Evolutionary conservation across 92 coral and sea anemone species (phyloP), one percentile per base, ranked within the genome.

Genomic region (Porites rus): DNA sequence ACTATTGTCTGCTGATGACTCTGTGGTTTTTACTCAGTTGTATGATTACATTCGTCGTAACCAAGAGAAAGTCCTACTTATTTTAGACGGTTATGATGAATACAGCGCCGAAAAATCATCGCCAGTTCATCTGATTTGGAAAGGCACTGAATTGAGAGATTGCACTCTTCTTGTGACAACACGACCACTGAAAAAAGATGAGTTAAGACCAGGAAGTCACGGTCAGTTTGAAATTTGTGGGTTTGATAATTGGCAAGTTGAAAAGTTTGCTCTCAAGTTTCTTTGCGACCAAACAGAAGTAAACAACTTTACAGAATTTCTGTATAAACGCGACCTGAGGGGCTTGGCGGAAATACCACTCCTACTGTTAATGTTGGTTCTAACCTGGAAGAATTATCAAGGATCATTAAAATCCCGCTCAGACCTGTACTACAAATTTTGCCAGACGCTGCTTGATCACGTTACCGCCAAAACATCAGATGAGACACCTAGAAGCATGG

Each of bases 81-180:
- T 80, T 51, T 80, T 80, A 63, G 84, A 80, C 51, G 84, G 84
- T 0, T 80, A n/a, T 25, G 84, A 80, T 25, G 84, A 80, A 46
- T 80, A 80, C 54, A 69, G 76, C 38, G 28, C 60, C 3, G 76
- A 54, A 16, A 69, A 11, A 14, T 8, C 84, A 38, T 68, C 84
- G 5, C 64, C 51, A 16, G 76, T 66, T 2, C 20, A 63, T 54
- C 60, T 53, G 43, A 67, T 80, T 17, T 66, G 74, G 74, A 80
- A 17, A 3, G 84, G 84, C 51, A 14, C 9, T 13, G 63, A 21
- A 16, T 65, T 80, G 51, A 52, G 84, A 21, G 84, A 80, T 14
- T 66, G 84, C 16, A 11, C 14, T 38, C 65, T 80, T 16, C 10
- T 80, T 6, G 51, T 80, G 52, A 80, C 84, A 6, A 80, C 75